These are phyloP conservation scores for Silvanus unidentatus DNA, from an alignment of 2,888 invertebrate genomes.

Conservation along the genomic window DNA sequence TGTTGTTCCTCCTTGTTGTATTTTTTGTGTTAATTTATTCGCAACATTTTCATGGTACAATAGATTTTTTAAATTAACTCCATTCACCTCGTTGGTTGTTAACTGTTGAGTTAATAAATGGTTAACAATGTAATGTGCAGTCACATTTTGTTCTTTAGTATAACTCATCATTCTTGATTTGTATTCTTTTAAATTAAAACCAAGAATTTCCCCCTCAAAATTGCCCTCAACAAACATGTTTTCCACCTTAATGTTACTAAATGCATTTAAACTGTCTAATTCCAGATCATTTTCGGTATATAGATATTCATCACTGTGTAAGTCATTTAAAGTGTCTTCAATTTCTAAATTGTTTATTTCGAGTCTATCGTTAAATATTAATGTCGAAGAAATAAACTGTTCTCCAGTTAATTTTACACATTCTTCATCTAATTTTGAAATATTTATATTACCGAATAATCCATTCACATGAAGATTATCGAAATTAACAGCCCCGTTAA, in stretches of 20 bases:
- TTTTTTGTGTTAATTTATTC: conserved; percentile 35
- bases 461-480: conserved; percentile 45
- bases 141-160: conserved; percentile 34
- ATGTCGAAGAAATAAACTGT: conserved; percentile 37
- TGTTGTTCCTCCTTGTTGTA: conserved; percentile 42
- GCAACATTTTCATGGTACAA: conserved; percentile 24
- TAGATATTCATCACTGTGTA: conserved; percentile 33
- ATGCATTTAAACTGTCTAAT: conserved; percentile 20
- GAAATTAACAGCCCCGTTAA: conserved; percentile 47
- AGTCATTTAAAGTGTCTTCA: conserved; percentile 39
- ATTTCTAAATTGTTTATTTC: conserved; percentile 39
- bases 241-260: conserved; percentile 33
- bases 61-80: conserved; percentile 30
- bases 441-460: conserved; percentile 43
- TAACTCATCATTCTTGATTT: conserved; percentile 36
- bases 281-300: conserved; percentile 17
- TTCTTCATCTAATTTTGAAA: conserved; percentile 44
- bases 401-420: conserved; percentile 44
- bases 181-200: conserved; percentile 39
- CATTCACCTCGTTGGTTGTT: conserved; percentile 38
- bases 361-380: conserved; percentile 41
- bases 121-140: conserved; percentile 36
- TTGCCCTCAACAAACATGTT: conserved; percentile 38
- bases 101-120: conserved; percentile 34
- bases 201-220: conserved; percentile 37